Conservation (phyloP, 2,797 vertebrate genomes). For the Anolis apletophallus region DNA sequence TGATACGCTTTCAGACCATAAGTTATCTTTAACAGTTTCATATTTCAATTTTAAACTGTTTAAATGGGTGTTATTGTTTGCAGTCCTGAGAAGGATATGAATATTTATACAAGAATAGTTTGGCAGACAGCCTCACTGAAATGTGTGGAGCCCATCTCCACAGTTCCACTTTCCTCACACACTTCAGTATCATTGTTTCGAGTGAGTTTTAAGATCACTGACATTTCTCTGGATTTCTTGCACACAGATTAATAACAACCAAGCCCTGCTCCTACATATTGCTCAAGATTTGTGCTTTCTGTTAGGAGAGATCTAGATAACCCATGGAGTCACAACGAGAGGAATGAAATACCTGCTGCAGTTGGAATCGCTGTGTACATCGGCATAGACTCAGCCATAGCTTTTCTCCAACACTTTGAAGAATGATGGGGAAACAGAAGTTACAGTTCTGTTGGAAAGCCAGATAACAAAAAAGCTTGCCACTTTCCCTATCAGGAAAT, state of each 20-base stretch:
- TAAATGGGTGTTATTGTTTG: too few relatives aligned
- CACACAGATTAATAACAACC: background rate
- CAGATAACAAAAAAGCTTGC: constrained; percentile 25
- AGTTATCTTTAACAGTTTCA: too few relatives aligned
- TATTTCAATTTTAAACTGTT: too few relatives aligned
- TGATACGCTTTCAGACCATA: too few relatives aligned
- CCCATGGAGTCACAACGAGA: background rate
- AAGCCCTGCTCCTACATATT: background rate
- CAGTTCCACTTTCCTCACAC: background rate
- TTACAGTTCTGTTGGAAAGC: constrained; percentile 22
- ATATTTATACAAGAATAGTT: too few relatives aligned
- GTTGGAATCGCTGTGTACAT: background rate
- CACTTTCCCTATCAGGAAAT: background rate
- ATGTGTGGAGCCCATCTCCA: background rate
- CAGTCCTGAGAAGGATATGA: too few relatives aligned
- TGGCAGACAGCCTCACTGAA: background rate
- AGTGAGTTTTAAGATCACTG: background rate
- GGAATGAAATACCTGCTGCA: background rate
- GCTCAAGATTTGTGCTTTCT: background rate
- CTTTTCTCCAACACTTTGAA: constrained; percentile 28
- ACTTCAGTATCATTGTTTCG: background rate
- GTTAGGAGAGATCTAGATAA: background rate
- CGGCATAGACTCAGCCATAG: background rate
- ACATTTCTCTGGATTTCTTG: background rate
- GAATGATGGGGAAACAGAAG: constrained; percentile 19